Percentiles rank a stretch among this genome's conserved stretches.
phyloP scores from a whole-genome alignment of 2,797 vertebrate genomes.

The Acrossocheilus fasciatus region DNA sequence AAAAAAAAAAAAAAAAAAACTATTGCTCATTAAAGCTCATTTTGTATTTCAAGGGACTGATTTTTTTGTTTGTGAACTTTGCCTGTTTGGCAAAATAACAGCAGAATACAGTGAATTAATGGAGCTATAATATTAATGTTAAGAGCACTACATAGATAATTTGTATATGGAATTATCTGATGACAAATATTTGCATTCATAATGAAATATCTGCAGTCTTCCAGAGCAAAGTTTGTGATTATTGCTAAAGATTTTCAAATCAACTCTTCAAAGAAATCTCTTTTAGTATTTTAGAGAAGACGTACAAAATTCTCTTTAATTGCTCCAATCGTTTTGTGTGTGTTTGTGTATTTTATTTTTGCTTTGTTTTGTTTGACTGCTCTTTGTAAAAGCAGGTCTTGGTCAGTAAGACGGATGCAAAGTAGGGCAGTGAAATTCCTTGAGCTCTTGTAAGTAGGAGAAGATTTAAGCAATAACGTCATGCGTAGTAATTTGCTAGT shows the following conservation, averaged over 20 bases:
- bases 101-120: not conserved
- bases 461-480: not conserved
- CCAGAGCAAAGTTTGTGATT: too few relatives aligned
- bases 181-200: too few relatives aligned
- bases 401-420: slow-evolving; percentile 12
- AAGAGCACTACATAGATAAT: not conserved
- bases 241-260: too few relatives aligned
- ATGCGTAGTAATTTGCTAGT: not conserved
- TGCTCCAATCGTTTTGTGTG: not conserved
- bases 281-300: not conserved
- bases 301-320: not conserved
- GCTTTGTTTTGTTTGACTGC: not conserved
- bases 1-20: too few relatives aligned
- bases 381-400: not conserved
- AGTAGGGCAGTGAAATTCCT: slow-evolving; percentile 20
- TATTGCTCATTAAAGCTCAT: not conserved
- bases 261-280: not conserved
- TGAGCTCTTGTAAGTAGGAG: not conserved
- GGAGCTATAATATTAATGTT: not conserved
- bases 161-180: not conserved
- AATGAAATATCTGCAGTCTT: too few relatives aligned
- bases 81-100: not conserved
- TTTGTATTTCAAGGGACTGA: not conserved
- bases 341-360: not conserved
- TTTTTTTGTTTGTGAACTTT: not conserved